phyloP scores from a whole-genome alignment of 2,888 invertebrate species.

The Leucophenga montana region DNA sequence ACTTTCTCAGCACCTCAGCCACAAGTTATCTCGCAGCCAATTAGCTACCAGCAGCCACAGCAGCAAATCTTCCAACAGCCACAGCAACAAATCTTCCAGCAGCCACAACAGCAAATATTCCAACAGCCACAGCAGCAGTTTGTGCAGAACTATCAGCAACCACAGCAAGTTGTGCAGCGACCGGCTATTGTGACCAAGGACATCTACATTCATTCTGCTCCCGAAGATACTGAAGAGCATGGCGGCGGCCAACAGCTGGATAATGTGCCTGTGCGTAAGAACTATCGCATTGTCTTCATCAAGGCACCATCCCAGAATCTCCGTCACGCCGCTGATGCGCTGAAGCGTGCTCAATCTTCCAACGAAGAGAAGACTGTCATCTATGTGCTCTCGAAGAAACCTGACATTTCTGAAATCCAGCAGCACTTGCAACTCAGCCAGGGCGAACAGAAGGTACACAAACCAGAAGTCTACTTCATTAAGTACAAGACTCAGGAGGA shows the following conservation, averaged over 20 bases:
- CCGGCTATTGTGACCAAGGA: constrained; percentile 68
- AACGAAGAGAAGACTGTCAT: constrained; percentile 73
- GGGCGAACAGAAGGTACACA: constrained; percentile 62
- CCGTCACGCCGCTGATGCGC: constrained; percentile 69
- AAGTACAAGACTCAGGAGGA: constrained; percentile 72
- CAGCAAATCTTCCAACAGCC: constrained; percentile 27
- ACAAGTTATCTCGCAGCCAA: constrained; percentile 9
- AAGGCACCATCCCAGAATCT: constrained; percentile 73
- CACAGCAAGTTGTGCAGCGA: constrained; percentile 51
- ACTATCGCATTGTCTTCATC: constrained; percentile 72
- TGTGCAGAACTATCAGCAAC: constrained; percentile 27
- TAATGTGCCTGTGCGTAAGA: constrained; percentile 66
- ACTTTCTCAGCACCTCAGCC: constrained; percentile 22
- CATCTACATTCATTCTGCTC: constrained; percentile 69
- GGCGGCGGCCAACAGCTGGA: constrained; percentile 45
- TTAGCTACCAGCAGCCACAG: constrained; percentile 22
- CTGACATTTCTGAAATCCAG: constrained; percentile 66
- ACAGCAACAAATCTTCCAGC: constrained; percentile 29
- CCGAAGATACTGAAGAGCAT: constrained; percentile 67
- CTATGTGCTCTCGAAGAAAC: constrained; percentile 71
- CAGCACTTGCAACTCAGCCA: constrained; percentile 79
- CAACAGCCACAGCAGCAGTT: constrained; percentile 47
- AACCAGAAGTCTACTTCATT: constrained; percentile 73
- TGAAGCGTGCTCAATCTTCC: constrained; percentile 62
- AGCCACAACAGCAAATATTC: constrained; percentile 27